Evolutionary conservation across 2,888 invertebrate genomes (phyloP), one percentile per base, ranked within the genome.

Genomic region (Amphipyra tragopoginis): DNA sequence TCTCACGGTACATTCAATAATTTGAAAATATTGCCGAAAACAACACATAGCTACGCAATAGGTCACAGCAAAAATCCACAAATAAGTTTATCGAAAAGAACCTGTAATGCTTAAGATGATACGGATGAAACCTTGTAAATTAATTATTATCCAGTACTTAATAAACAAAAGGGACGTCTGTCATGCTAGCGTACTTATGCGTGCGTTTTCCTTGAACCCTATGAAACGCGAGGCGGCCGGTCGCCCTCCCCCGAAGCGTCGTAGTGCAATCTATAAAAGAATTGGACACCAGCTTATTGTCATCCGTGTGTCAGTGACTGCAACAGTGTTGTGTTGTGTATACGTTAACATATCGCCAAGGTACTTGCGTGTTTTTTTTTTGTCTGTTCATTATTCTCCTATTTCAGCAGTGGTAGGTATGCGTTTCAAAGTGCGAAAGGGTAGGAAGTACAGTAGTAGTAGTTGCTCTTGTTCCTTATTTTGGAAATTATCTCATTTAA

Each of bases 281-380:
- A 92, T 90, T 89, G 81, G 81, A 74, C 83, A 85, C 77, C 83
- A 82, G 76, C 79, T 79, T 82, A 80, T 85, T 88, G 90, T 87
- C 90, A 92, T 90, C 91, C 90, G 90, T 93, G 88, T 84, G 86
- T 90, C 84, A 87, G 93, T 93, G 89, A 76, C 85, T 91, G 88
- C 89, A 88, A 91, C 86, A 89, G 93, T 93, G 92, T 83, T 84
- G 93, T 93, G 93, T 93, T 91, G 92, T 93, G 93, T 90, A 81
- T 81, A 82, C 80, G 82, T 84, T 79, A 86, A 83, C 82, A 71
- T 86, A 82, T 62, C 62, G 34, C 82, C 83, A 90, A 92, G 93
- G 92, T 92, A 92, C 79, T 77, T 72, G 57, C 75, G 53, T 53
- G 14, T 39, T 45, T 5, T 38, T 47, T 34, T 40, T 56, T 47